Evolutionary conservation across 2,797 vertebrate genomes (phyloP), one percentile per base, ranked within the genome.

Genomic region (Dermochelys coriacea): DNA sequence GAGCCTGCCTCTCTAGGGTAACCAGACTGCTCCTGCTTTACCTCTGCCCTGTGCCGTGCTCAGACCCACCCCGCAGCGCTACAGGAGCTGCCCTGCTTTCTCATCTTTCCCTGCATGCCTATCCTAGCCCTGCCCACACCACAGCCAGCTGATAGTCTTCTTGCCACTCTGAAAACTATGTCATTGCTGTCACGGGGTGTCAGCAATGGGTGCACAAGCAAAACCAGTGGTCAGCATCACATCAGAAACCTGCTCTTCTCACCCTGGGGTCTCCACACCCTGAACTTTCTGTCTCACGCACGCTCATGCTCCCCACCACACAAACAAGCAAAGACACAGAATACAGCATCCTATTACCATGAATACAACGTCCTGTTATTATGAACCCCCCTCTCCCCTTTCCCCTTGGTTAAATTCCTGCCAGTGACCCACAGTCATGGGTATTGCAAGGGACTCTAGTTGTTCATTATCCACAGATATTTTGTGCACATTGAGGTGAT

Each of bases 401-500:
- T 49, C 15, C 0, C 6, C 47, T 3, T 2, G 83, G 10, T 25
- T 50, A 59, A 74, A 4, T 29, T 41, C 64, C 75, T 25, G 29
- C n/a, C n/a, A 3, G 9, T 31, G 74, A 34, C 8, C 82, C 4
- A 0, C 47, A 15, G 49, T 84, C 68, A 27, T 19, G 49, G 16
- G 18, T 4, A 3, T 6, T 19, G 29, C 71, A 14, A 85, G 55
- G 1, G 18, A 15, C 75, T 52, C n/a, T 52, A 18, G 19, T 52
- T 29, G 14, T 52, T 34, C 71, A 18, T 21, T 10, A 27, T 2
- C 83, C 75, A 1, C 47, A 2, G 79, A 11, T 11, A 2, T 31
- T 61, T 57, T n/a, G 4, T 0, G 1, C 57, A 0, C 1, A 1
- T 1, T 3, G 64, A 77, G 50, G 59, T 5, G 4, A 34, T 0